phyloP scores from a whole-genome alignment of 2,888 invertebrate genomes.

The Tholera decimalis region DNA sequence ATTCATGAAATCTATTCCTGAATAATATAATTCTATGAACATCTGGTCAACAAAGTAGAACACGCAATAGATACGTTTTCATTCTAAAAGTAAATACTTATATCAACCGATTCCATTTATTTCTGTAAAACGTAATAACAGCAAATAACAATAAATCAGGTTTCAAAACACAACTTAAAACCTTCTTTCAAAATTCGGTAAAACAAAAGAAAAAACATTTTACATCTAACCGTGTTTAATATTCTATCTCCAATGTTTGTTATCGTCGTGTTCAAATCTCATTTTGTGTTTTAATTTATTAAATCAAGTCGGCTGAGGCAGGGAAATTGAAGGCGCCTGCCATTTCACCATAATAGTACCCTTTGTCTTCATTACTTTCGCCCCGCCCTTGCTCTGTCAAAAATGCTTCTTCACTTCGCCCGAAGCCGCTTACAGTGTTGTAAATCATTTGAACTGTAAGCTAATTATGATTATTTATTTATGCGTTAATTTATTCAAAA shows the following conservation, averaged over 20 bases:
- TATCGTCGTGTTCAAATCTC: slow-evolving; percentile 57
- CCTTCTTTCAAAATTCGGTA: slow-evolving; percentile 12
- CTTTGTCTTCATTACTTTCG: slow-evolving; percentile 64
- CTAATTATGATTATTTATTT: slow-evolving; percentile 50
- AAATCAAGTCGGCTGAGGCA: slow-evolving; percentile 55
- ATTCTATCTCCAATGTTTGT: slow-evolving; percentile 45
- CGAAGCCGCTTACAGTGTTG: slow-evolving; percentile 43
- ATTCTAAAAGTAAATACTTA: no score
- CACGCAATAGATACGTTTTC: no score
- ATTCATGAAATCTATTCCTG: no score
- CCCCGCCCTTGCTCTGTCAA: slow-evolving; percentile 59
- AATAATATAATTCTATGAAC: no score
- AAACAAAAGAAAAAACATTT: slow-evolving; percentile 10
- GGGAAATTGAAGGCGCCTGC: slow-evolving; percentile 60
- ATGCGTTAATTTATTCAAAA: slow-evolving; percentile 17
- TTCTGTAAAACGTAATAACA: no score
- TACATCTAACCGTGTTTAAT: slow-evolving; percentile 38
- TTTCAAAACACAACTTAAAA: background rate
- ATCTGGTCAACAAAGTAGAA: no score
- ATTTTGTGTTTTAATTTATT: slow-evolving; percentile 67
- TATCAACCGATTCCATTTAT: no score
- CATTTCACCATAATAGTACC: slow-evolving; percentile 59
- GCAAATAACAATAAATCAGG: no score
- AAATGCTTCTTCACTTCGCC: slow-evolving; percentile 55
- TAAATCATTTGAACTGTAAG: slow-evolving; percentile 47